A percentile compares a stretch with the other conserved stretches of the same genome.
phyloP scores from a whole-genome alignment of 2,797 vertebrate genomes.

The Crocodylus rhombifer region DNA sequence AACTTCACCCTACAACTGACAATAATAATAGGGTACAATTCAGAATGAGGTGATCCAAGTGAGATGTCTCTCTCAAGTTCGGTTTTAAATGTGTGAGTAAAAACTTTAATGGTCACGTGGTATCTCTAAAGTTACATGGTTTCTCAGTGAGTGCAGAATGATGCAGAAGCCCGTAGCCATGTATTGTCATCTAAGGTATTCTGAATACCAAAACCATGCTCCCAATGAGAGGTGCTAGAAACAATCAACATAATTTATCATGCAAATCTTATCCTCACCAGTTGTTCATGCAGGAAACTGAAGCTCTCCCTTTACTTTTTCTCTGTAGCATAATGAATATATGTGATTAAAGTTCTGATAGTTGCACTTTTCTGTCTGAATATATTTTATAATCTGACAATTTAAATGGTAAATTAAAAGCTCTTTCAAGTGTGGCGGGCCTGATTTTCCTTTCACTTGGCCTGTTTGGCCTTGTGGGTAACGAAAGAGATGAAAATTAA shows the following conservation, averaged over 20 bases:
- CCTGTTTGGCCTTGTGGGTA: neutral
- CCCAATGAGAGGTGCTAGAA: neutral
- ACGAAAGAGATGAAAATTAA: neutral
- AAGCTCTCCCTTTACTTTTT: neutral
- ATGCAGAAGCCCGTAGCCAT: neutral
- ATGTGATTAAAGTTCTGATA: neutral
- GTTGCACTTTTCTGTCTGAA: neutral
- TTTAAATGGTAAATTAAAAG: constrained; percentile 16
- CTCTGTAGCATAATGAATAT: neutral
- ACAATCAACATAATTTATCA: neutral
- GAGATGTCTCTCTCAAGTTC: neutral
- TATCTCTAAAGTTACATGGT: neutral
- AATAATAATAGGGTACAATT: neutral
- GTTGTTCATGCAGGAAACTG: neutral
- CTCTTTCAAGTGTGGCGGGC: neutral
- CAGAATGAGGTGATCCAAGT: neutral
- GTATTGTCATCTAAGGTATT: neutral
- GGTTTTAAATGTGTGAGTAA: neutral
- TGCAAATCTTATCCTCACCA: neutral
- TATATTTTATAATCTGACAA: neutral
- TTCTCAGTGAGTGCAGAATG: neutral
- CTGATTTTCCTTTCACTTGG: neutral
- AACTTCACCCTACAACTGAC: neutral
- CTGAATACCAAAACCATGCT: neutral
- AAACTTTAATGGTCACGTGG: neutral